phyloP scores from a whole-genome alignment of 2,113 vertebrate genomes.

The Notarius quadriscutis region DNA sequence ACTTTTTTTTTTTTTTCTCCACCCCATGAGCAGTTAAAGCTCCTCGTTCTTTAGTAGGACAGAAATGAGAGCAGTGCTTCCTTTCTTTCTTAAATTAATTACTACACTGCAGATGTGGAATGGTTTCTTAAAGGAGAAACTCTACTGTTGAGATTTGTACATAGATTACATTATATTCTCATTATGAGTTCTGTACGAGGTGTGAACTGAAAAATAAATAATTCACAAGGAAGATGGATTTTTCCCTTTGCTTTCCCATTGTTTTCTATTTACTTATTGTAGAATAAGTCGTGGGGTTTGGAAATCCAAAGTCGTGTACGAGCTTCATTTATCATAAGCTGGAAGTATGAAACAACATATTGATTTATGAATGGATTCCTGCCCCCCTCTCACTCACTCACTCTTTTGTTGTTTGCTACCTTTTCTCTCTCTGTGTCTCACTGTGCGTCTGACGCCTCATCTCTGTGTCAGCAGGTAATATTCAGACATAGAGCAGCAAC shows the following conservation, averaged over 20 bases:
- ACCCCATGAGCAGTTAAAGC: not conserved
- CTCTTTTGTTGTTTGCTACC: not conserved
- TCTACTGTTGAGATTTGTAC: not conserved
- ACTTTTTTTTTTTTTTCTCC: not conserved
- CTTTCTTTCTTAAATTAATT: constrained; percentile 1
- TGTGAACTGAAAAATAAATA: not conserved
- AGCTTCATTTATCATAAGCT: not conserved
- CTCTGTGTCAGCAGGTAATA: constrained; percentile 41
- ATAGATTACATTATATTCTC: not conserved
- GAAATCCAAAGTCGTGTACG: not conserved
- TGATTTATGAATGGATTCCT: not conserved
- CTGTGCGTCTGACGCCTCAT: constrained; percentile 21
- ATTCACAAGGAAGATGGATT: not conserved
- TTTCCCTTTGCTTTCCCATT: not conserved
- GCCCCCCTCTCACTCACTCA: fast-evolving
- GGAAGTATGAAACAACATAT: not conserved
- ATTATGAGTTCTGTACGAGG: not conserved
- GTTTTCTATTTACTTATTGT: not conserved
- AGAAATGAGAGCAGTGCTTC: not conserved
- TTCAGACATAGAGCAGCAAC: constrained; percentile 47
- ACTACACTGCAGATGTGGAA: not conserved
- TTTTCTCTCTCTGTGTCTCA: not conserved
- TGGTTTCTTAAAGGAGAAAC: not conserved
- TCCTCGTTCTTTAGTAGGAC: not conserved
- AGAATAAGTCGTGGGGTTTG: not conserved